phyloP scores from a whole-genome alignment of 2,113 vertebrate species.

The Austrofundulus limnaeus region DNA sequence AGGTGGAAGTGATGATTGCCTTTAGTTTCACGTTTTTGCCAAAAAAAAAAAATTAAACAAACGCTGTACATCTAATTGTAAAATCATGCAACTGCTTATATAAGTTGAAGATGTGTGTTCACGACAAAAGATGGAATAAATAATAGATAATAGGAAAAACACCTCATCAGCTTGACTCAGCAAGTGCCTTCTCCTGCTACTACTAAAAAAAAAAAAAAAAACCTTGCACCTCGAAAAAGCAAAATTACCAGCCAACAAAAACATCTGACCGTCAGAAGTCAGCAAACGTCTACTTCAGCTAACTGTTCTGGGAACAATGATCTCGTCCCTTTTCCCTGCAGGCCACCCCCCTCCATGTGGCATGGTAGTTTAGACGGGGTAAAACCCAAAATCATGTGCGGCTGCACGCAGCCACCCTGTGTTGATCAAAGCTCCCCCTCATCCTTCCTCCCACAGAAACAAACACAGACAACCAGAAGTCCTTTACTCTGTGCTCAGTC shows the following conservation, averaged over 20 bases:
- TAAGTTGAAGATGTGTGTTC: conserved; percentile 2
- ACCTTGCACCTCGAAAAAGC: conserved; percentile 35
- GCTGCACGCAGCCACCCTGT: conserved; percentile 30
- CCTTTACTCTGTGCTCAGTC: conserved; percentile 40
- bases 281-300: conserved; percentile 45
- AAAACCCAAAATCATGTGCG: conserved; percentile 28
- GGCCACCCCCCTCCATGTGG: background rate
- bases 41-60: too few relatives aligned
- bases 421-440: conserved; percentile 38
- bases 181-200: background rate
- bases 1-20: conserved; percentile 12
- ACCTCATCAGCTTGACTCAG: background rate
- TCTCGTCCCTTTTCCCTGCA: conserved; percentile 39
- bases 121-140: background rate
- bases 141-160: background rate
- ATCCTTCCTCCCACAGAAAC: conserved; percentile 43
- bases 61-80: background rate
- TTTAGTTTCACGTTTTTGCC: conserved; percentile 1
- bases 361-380: conserved; percentile 4
- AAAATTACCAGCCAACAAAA: conserved; percentile 51
- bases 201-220: conserved; percentile 30
- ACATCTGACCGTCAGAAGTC: conserved; percentile 50
- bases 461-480: conserved; percentile 30
- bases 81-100: conserved; percentile 1
- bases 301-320: conserved; percentile 59